Evolutionary conservation across 2,888 invertebrate genomes (phyloP).

Genomic region (Ischnus inquisitorius): DNA sequence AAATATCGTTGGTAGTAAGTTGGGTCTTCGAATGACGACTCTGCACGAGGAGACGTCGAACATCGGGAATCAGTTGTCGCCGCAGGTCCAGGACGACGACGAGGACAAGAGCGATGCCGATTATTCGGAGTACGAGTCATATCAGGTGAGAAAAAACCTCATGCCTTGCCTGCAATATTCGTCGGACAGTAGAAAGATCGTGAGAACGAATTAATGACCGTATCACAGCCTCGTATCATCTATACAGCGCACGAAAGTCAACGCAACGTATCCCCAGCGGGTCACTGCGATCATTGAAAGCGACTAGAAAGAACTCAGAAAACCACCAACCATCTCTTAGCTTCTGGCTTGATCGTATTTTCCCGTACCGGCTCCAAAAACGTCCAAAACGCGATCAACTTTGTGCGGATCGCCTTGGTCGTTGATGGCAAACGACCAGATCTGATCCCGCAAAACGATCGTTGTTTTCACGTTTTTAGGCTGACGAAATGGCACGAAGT

Average conservation of each 20-base stretch:
- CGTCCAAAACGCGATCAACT: no score
- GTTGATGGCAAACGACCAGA: no score
- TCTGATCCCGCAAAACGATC: no score
- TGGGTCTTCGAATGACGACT: constrained; percentile 96
- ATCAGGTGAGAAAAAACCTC: constrained; percentile 76
- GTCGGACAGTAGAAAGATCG: not conserved
- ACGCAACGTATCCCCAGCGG: no score
- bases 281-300: no score
- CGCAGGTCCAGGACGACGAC: constrained; percentile 81
- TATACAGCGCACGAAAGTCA: not conserved
- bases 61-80: constrained; percentile 79
- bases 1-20: constrained; percentile 91
- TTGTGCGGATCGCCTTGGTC: no score
- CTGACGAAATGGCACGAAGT: no score
- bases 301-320: no score
- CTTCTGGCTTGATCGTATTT: no score
- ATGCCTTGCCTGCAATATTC: not conserved
- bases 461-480: no score
- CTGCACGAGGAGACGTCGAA: constrained; percentile 92
- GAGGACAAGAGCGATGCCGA: constrained; percentile 83
- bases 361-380: no score
- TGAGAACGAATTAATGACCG: constrained; percentile 48
- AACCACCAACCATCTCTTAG: no score
- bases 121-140: constrained; percentile 82
- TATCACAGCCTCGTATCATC: constrained; percentile 49